phyloP scores from a whole-genome alignment of 2,888 invertebrate species.

The Shargacucullia verbasci region DNA sequence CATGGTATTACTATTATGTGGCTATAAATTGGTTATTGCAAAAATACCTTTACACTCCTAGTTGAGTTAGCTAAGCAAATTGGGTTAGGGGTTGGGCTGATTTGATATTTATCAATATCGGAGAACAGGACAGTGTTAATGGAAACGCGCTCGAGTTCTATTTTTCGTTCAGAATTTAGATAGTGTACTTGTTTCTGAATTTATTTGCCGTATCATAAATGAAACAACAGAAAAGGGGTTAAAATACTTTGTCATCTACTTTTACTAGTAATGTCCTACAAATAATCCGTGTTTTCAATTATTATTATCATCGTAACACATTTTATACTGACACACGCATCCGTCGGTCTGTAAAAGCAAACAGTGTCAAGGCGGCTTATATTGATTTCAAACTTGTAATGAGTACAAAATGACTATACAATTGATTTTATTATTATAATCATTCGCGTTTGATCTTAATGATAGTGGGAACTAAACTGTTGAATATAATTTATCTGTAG shows the following conservation, averaged over 20 bases:
- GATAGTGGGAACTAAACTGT: conserved; percentile 24
- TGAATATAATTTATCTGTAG: too few relatives aligned
- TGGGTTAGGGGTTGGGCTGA: conserved; percentile 5
- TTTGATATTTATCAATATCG: conserved; percentile 27
- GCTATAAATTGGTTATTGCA: conserved; percentile 71
- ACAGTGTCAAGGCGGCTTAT: conserved; percentile 84
- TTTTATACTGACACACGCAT: conserved; percentile 75
- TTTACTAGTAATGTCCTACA: conserved; percentile 29
- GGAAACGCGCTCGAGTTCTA: conserved; percentile 9
- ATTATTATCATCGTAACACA: conserved; percentile 74
- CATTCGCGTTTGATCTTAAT: conserved; percentile 51
- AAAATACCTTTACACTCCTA: conserved; percentile 54
- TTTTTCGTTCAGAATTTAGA: conserved; percentile 18
- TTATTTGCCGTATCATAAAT: conserved; percentile 2
- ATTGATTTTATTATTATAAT: conserved; percentile 66
- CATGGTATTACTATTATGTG: conserved; percentile 74
- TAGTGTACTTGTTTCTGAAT: conserved; percentile 7
- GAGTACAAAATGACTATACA: conserved; percentile 72
- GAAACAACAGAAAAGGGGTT: too few relatives aligned
- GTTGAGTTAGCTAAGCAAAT: conserved; percentile 25
- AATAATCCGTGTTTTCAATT: conserved; percentile 63
- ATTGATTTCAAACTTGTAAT: conserved; percentile 82
- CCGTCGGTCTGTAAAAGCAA: conserved; percentile 78
- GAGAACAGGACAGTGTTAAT: conserved; percentile 8
- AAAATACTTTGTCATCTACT: conserved; percentile 24